phyloP scores from a whole-genome alignment of 2,888 invertebrate species.

The Tetropium fuscum region DNA sequence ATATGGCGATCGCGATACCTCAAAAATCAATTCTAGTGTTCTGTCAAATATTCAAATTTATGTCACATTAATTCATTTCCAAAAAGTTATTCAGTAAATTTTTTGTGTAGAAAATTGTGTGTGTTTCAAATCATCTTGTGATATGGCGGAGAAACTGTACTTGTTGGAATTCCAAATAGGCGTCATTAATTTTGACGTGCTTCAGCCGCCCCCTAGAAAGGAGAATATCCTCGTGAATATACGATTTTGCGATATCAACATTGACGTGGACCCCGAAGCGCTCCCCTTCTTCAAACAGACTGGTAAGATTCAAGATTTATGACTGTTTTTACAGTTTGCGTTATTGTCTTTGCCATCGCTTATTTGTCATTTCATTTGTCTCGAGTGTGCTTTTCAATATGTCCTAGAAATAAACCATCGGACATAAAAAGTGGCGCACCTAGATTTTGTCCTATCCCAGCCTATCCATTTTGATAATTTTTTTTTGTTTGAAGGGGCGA shows the following conservation, averaged over 20 bases:
- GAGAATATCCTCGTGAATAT: conserved; percentile 67
- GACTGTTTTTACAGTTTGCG: no score
- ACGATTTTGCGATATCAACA: conserved; percentile 67
- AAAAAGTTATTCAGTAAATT: conserved; percentile 30
- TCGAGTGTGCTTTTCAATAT: no score
- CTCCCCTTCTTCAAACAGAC: conserved; percentile 8
- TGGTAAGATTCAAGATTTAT: no score
- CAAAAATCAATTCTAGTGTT: background rate
- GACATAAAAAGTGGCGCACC: background rate
- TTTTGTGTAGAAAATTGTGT: conserved; percentile 22
- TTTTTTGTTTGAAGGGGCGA: no score
- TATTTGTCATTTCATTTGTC: no score
- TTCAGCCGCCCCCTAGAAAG: conserved; percentile 60
- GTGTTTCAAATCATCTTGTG: conserved; percentile 9
- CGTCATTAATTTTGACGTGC: conserved; percentile 66
- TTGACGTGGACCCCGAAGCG: conserved; percentile 61
- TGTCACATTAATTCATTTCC: conserved; percentile 26
- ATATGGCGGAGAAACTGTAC: conserved; percentile 66
- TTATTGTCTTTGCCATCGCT: no score
- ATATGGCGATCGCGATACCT: conserved; percentile 49
- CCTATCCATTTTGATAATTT: no score
- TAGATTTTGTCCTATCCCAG: no score
- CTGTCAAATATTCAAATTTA: conserved; percentile 26
- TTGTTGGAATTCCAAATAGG: conserved; percentile 71
- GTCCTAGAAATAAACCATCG: background rate